Evolutionary conservation across 1,140 invertebrate species (phyloP).

Genomic region (Aphelenchoides avenae): DNA sequence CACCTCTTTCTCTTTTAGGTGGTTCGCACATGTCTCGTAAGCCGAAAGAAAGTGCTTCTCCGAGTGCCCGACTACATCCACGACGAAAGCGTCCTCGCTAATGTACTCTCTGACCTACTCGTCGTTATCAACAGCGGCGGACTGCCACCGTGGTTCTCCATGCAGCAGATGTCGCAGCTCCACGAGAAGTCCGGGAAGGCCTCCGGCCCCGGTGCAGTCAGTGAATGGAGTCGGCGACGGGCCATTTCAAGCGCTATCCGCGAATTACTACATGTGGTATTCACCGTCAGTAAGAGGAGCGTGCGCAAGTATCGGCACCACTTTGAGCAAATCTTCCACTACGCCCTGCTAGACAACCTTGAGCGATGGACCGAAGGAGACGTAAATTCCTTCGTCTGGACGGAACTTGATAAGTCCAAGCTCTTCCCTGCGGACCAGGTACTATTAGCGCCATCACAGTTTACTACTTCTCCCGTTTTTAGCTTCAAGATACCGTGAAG

Average conservation of each 20-base stretch:
- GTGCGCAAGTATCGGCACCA: constrained; percentile 3
- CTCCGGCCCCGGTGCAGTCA: constrained; percentile 5
- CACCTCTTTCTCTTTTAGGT: too few relatives aligned
- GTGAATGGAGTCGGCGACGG: constrained; percentile 30
- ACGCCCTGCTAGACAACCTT: constrained; percentile 23
- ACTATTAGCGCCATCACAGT: neutral
- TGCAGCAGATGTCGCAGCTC: constrained; percentile 13
- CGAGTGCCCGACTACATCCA: constrained; percentile 23
- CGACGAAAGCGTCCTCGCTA: constrained; percentile 7
- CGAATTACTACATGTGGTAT: constrained; percentile 25
- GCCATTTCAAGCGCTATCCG: constrained; percentile 17
- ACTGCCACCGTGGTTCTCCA: constrained; percentile 27
- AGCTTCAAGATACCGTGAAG: constrained; percentile 12
- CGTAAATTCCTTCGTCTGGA: constrained; percentile 7
- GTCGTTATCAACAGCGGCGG: constrained; percentile 30
- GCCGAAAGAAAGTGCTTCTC: constrained; percentile 18
- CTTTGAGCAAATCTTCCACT: constrained; percentile 32
- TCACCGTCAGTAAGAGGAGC: constrained; percentile 21
- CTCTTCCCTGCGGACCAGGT: neutral
- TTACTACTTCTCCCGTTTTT: constrained; percentile 3
- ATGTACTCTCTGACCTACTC: constrained; percentile 20
- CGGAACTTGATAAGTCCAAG: neutral
- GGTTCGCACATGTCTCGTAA: constrained; percentile 19
- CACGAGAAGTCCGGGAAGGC: too few relatives aligned
- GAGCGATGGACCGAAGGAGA: constrained; percentile 29